Evolutionary conservation across 2,113 vertebrate genomes (phyloP).

Genomic region (Macaca fascicularis): T2T-MFA8v1.1 NC_088380.1:140099501-140100000

Average conservation of each 20-base stretch:
- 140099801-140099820: neutral
- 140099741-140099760: neutral
- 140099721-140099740: neutral
- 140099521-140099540: neutral
- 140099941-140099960: neutral
- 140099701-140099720: neutral
- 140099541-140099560: neutral
- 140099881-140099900: accelerated
- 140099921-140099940: neutral
- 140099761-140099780: too few species aligned
- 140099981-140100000: neutral
- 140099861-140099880: neutral
- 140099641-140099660: neutral
- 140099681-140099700: slow-evolving; percentile 9
- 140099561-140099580: neutral
- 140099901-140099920: neutral
- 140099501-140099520: neutral
- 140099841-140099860: neutral
- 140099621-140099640: neutral
- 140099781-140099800: neutral
- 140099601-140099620: neutral
- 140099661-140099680: neutral
- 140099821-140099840: neutral
- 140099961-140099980: neutral
- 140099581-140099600: neutral